Percentiles rank a stretch among this genome's conserved stretches.
Evolutionary conservation across 2,113 vertebrate species (phyloP).

Genomic region (Tachycineta bicolor): DNA sequence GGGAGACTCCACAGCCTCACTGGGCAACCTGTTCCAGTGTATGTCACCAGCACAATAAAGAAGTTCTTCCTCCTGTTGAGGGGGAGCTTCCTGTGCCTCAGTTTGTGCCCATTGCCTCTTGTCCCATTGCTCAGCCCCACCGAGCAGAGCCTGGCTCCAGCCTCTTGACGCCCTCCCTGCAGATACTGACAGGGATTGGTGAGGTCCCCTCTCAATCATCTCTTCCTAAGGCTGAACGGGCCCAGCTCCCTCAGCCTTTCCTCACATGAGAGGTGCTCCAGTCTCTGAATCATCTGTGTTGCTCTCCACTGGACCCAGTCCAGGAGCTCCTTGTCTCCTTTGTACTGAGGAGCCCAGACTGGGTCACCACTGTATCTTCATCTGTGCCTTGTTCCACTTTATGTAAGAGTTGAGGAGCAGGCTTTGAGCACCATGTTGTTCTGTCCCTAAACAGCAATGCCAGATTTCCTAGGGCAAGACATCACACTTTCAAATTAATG

Average conservation of each 20-base stretch:
- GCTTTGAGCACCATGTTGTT: not conserved
- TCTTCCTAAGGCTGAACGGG: not conserved
- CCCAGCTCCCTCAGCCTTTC: not conserved
- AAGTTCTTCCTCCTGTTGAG: not conserved
- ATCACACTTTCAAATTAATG: conserved; percentile 27
- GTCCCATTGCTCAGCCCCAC: not conserved
- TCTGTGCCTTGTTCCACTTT: not conserved
- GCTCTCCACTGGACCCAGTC: accelerated
- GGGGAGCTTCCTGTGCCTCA: not conserved
- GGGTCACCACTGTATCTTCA: not conserved
- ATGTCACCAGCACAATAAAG: no score
- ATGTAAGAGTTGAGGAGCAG: not conserved
- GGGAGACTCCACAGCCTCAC: not conserved
- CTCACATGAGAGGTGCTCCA: not conserved
- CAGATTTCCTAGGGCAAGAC: not conserved
- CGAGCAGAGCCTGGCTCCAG: not conserved
- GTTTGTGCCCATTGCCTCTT: not conserved
- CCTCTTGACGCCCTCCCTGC: not conserved
- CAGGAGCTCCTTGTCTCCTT: not conserved
- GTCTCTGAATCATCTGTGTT: not conserved
- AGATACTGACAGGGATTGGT: accelerated
- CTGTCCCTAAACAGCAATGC: not conserved
- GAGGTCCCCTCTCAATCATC: accelerated
- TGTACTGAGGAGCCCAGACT: not conserved
- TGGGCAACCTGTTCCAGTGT: not conserved